A percentile compares a stretch with the other conserved stretches of the same genome.
phyloP scores from a whole-genome alignment of 2,888 invertebrate species.

The Pegoplata infirma region DNA sequence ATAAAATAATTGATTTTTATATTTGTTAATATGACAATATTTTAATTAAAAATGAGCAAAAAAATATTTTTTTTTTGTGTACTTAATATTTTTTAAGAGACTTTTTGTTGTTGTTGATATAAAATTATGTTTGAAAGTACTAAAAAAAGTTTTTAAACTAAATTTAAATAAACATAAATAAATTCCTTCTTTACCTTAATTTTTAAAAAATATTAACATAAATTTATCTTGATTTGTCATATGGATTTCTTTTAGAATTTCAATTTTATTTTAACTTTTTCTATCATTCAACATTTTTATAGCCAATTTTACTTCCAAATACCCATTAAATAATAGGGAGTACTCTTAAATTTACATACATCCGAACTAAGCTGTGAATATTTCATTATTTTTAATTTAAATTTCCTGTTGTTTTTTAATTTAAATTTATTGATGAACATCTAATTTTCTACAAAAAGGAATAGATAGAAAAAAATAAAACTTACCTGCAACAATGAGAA shows the following conservation, averaged over 20 bases:
- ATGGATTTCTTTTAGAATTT: too few species aligned
- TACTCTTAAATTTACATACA: conserved; percentile 45
- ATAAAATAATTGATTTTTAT: too few species aligned
- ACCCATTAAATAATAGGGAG: conserved; percentile 47
- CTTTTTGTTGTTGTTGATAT: too few species aligned
- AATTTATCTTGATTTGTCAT: not conserved
- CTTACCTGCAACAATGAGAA: conserved; percentile 86
- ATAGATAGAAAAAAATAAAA: conserved; percentile 45
- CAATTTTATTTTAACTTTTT: not conserved
- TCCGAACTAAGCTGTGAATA: conserved; percentile 22
- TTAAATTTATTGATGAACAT: not conserved
- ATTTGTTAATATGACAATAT: too few species aligned
- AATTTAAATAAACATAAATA: too few species aligned
- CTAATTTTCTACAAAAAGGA: not conserved
- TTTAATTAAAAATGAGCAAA: too few species aligned
- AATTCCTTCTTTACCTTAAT: too few species aligned
- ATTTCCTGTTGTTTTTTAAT: not conserved
- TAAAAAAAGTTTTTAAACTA: too few species aligned
- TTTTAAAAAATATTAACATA: too few species aligned
- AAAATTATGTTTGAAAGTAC: too few species aligned
- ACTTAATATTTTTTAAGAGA: too few species aligned
- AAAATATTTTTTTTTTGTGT: too few species aligned
- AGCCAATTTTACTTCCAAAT: conserved; percentile 31
- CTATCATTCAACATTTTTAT: not conserved
- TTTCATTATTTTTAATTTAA: not conserved